Base-by-base conservation (phyloP, 1,140 invertebrate species). In the Hetaerina americana region DNA sequence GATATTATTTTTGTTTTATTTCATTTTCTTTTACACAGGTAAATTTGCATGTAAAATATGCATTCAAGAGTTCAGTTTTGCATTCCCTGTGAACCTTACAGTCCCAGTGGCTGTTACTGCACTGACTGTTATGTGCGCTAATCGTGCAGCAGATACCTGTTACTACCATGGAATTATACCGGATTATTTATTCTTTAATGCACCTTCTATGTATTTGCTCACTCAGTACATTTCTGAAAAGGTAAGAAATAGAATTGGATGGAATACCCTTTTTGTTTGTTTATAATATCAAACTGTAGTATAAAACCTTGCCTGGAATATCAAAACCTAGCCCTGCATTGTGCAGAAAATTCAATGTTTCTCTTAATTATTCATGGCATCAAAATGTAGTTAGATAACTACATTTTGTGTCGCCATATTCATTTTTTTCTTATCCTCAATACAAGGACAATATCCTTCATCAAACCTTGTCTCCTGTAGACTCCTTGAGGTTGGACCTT, bases 31-130 rank as follows among this genome's bases (percentile, higher is more conserved):
- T 69, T 66, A 69, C 73, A 22, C 77, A 26, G 79, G 77, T 12
- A 78, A 76, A 66, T 77, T 77, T 40, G 77, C 77, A 5, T 78
- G 77, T 68, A 75, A 75, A 72, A 77, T 79, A 66, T 74, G 75
- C 18, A 78, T 79, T 68, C 78, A 79, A 71, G 77, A 75, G 24
- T 77, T 82, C 28, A 78, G 81, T 69, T 84, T 83, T 74, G 77
- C 81, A 5, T 74, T 84, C 18, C 83, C 83, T 3, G 28, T 84
- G 5, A 77, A 74, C 2, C 66, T 84, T 29, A 68, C 79, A 0
- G 78, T 82, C 0, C 82, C 83, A 18, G 73, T 79, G 0, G 78
- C 78, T 0, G 66, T 83, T 6, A 74, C 75, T 0, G n/a, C 82
- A 5, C 27, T 78, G 12, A 66, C 76, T 12, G 66, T 66, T 10